Percentiles rank a stretch among this genome's conserved stretches.
These are phyloP conservation scores for Sebastolobus altivelis DNA, from an alignment of 2,797 vertebrate genomes.

Conservation along the genomic window DNA sequence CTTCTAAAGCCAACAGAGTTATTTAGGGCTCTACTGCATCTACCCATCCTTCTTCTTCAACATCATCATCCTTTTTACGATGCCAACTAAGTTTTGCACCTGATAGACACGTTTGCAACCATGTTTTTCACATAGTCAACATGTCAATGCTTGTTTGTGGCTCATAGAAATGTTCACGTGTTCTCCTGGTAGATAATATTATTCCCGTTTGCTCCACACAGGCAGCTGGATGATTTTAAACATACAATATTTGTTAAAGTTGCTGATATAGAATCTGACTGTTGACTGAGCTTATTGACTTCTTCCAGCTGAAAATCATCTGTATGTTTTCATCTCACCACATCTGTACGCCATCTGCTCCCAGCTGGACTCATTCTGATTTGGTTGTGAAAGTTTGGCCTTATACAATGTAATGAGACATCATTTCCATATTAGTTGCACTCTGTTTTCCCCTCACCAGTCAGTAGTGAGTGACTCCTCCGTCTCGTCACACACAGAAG, in stretches of 20 bases:
- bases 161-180: neutral
- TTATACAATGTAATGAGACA: neutral
- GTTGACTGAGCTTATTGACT: too few relatives aligned
- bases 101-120: too few relatives aligned
- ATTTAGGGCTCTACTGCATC: too few relatives aligned
- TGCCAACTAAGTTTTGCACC: too few relatives aligned
- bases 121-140: too few relatives aligned
- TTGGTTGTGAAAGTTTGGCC: neutral
- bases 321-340: neutral
- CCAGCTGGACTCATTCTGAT: neutral
- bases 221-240: neutral
- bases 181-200: neutral
- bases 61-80: too few relatives aligned
- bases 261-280: too few relatives aligned
- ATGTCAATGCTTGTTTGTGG: neutral
- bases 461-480: neutral
- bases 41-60: too few relatives aligned
- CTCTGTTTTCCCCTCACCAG: too few relatives aligned
- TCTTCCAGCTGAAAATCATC: neutral
- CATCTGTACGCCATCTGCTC: conserved; percentile 8
- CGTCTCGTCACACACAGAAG: neutral
- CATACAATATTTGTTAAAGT: too few relatives aligned
- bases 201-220: neutral
- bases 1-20: too few relatives aligned
- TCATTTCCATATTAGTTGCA: neutral